Percentiles rank a stretch among this genome's conserved stretches.
Evolutionary conservation across 2,888 invertebrate genomes (phyloP).

Genomic region (Polymixis flavicincta): DNA sequence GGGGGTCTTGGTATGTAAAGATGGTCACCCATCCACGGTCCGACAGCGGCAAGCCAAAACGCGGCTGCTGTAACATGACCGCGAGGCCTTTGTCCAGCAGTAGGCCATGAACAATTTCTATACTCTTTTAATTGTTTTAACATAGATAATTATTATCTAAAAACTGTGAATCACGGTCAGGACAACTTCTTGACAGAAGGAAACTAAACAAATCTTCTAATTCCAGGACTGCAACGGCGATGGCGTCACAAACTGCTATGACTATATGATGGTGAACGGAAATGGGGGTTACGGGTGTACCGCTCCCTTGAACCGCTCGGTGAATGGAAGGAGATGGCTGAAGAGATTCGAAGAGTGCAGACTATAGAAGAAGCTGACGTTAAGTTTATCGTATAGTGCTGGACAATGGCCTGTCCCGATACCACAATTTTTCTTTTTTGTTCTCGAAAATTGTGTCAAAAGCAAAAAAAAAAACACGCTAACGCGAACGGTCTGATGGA

Average conservation of each 20-base stretch:
- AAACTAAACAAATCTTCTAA: not conserved
- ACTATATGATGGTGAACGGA: slow-evolving; percentile 92
- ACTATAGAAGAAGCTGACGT: slow-evolving; percentile 45
- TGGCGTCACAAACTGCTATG: slow-evolving; percentile 91
- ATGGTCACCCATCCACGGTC: too few species aligned
- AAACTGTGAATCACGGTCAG: not conserved
- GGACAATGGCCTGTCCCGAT: not conserved
- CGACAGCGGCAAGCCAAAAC: too few species aligned
- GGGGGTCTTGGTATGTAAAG: too few species aligned
- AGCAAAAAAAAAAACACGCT: fast-evolving
- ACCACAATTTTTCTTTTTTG: not conserved
- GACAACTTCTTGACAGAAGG: not conserved
- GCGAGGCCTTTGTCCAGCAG: not conserved
- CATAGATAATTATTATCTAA: not conserved
- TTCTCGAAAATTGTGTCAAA: not conserved
- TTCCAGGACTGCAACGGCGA: slow-evolving; percentile 92
- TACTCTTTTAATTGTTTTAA: not conserved
- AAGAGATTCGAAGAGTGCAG: slow-evolving; percentile 80
- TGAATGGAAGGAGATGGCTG: slow-evolving; percentile 84
- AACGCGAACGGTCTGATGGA: not conserved
- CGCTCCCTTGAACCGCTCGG: slow-evolving; percentile 79
- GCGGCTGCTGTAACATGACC: too few species aligned
- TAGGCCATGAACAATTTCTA: not conserved
- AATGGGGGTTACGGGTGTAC: slow-evolving; percentile 91
- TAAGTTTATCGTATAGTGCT: not conserved